phyloP scores from a whole-genome alignment of 2,888 invertebrate genomes.

The Phlogophora meticulosa region DNA sequence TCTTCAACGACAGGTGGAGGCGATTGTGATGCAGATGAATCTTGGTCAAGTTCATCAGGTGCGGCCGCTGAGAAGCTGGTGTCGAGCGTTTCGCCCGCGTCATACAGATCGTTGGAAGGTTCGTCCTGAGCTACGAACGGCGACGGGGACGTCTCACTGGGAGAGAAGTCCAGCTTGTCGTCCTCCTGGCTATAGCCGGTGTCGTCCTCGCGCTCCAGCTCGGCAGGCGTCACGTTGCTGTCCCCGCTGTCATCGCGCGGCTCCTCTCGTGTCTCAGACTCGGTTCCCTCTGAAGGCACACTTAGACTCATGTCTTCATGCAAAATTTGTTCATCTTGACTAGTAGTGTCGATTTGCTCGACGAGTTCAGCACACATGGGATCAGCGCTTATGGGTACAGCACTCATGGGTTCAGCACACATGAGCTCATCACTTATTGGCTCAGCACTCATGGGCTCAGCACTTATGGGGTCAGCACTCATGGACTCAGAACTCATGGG shows the following conservation, averaged over 20 bases:
- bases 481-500: slow-evolving; percentile 34
- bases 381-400: slow-evolving; percentile 36
- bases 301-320: slow-evolving; percentile 22
- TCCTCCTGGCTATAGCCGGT: slow-evolving; percentile 37
- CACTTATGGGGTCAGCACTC: slow-evolving; percentile 28
- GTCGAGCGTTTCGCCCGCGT: slow-evolving; percentile 78
- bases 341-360: slow-evolving; percentile 48
- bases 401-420: slow-evolving; percentile 23
- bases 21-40: slow-evolving; percentile 26
- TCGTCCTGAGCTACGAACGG: slow-evolving; percentile 28
- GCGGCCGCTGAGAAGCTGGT: slow-evolving; percentile 76
- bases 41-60: slow-evolving; percentile 20
- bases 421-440: too few relatives aligned
- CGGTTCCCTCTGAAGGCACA: slow-evolving; percentile 7
- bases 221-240: slow-evolving; percentile 1
- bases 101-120: slow-evolving; percentile 72
- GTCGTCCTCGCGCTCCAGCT: slow-evolving; percentile 37
- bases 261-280: slow-evolving; percentile 22
- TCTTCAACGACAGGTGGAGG: slow-evolving; percentile 62
- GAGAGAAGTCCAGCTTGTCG: slow-evolving; percentile 26
- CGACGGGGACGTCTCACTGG: slow-evolving; percentile 24
- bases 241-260: slow-evolving; percentile 42
- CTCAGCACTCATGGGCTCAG: slow-evolving; percentile 30
- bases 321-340: slow-evolving; percentile 60
- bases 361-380: slow-evolving; percentile 29